Base-by-base conservation (phyloP, 2,888 invertebrate species). In the Spisula subtruncata region DNA sequence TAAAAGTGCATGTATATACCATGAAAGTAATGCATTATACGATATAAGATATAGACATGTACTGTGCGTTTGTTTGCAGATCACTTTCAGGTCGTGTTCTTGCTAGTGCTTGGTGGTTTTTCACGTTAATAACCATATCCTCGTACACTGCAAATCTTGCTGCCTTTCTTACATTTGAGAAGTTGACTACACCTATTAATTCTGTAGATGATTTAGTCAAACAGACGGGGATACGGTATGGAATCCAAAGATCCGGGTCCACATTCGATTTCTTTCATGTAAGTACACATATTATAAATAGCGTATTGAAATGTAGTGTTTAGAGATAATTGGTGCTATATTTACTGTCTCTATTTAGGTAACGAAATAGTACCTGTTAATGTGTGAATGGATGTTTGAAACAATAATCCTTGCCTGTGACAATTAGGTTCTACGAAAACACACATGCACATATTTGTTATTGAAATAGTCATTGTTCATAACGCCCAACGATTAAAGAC, bases 221-320 rank as follows among this genome's bases (percentile, higher is more conserved):
- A 96, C 99, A 99, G 97, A 99, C 98, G 0, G 84, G 98, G 97
- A 99, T 99, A 94, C 99, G 99, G 96, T 99, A 99, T 96, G 99
- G 99, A 0, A 98, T 98, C 10, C 97, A 99, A n/a, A 97, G 98
- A 92, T 98, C 98, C 75, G 99, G 99, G 83, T 98, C 99, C 0
- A 99, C 99, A 0, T 98, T 98, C 79, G 98, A 98, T 16, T 99
- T 99, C 97, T 99, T 99, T 96, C 98, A 98, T 97, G 99, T 99
- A 97, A 97, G 16, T 66, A n/a, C n/a, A n/a, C n/a, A n/a, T n/a
- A 41, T 35, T 0, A 29, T 5, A 41, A 41, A 41, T 41, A 5
- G 8, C 41, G 8, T 51, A 51, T 51, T 16, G 51, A 51, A 8
- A 41, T 41, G 8, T 2, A 2, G 41, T 41, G 41, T 41, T 41